A percentile compares a stretch with the other conserved stretches of the same genome.
These are phyloP conservation scores for Cyprinodon diabolis DNA, from an alignment of 2,797 vertebrate species.

Conservation along the genomic window DNA sequence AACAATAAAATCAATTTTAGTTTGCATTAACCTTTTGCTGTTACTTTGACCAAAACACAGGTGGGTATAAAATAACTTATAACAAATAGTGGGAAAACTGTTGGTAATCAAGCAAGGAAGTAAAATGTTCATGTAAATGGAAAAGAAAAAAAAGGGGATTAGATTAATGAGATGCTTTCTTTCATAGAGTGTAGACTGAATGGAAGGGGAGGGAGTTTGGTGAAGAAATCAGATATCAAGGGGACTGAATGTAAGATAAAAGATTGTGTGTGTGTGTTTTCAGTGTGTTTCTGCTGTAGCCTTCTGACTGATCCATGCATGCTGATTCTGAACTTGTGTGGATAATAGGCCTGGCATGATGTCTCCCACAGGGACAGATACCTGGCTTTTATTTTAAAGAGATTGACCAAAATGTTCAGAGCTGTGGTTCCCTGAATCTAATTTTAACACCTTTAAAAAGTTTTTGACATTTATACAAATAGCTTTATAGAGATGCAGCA, in stretches of 20 bases:
- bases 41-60: slow-evolving; percentile 6
- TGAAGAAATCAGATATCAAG: slow-evolving; percentile 37
- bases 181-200: slow-evolving; percentile 25
- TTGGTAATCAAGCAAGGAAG: slow-evolving; percentile 36
- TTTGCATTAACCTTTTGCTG: slow-evolving; percentile 4
- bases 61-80: background rate
- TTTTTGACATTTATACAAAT: background rate
- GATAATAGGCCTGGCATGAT: slow-evolving; percentile 37
- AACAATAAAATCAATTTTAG: slow-evolving; percentile 1
- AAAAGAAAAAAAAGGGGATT: slow-evolving; percentile 32
- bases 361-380: slow-evolving; percentile 31
- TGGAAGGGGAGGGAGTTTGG: slow-evolving; percentile 23
- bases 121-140: slow-evolving; percentile 24
- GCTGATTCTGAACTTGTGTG: slow-evolving; percentile 20
- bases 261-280: slow-evolving; percentile 27
- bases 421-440: slow-evolving; percentile 1
- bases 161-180: slow-evolving; percentile 29
- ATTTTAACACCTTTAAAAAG: background rate
- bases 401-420: slow-evolving; percentile 24
- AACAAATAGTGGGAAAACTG: slow-evolving; percentile 13
- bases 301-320: slow-evolving; percentile 24
- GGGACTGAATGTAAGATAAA: slow-evolving; percentile 33
- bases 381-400: slow-evolving; percentile 20
- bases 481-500: background rate
- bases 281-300: slow-evolving; percentile 6